Evolutionary conservation across 1,140 invertebrate species (phyloP).

Genomic region (Aphelenchoides besseyi): DNA sequence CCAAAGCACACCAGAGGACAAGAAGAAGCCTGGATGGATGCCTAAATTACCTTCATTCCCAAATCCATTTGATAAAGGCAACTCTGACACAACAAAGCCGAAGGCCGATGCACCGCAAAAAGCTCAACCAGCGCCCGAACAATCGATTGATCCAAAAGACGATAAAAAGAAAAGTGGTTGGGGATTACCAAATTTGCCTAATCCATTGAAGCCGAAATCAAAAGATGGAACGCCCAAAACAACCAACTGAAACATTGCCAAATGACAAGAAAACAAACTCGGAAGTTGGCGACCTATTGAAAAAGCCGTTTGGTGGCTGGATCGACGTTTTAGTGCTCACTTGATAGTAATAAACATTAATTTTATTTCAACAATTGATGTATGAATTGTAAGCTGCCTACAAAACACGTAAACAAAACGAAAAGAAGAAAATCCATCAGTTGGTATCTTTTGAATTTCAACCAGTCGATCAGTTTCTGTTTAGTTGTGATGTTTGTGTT

Average conservation of each 20-base stretch:
- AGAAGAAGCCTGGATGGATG: no score
- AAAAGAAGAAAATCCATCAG: no score
- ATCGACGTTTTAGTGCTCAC: not conserved
- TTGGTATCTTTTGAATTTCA: not conserved
- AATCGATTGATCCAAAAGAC: no score
- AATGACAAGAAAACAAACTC: not conserved
- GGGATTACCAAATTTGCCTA: not conserved
- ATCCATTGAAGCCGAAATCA: not conserved
- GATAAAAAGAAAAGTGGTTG: not conserved
- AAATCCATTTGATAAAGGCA: no score
- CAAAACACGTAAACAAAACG: no score
- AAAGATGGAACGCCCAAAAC: not conserved
- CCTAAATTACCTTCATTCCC: no score
- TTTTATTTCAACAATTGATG: not conserved
- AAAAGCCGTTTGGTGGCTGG: not conserved
- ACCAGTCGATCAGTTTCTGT: not conserved
- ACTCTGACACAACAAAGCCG: no score
- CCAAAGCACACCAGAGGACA: no score
- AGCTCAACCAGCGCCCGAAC: no score
- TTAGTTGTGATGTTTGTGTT: not conserved
- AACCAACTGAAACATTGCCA: not conserved
- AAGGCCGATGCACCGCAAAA: no score
- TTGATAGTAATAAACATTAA: not conserved
- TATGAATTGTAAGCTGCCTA: no score
- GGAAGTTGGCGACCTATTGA: not conserved